Evolutionary conservation across 2,888 invertebrate genomes (phyloP).

Genomic region (Diogma glabrata): DNA sequence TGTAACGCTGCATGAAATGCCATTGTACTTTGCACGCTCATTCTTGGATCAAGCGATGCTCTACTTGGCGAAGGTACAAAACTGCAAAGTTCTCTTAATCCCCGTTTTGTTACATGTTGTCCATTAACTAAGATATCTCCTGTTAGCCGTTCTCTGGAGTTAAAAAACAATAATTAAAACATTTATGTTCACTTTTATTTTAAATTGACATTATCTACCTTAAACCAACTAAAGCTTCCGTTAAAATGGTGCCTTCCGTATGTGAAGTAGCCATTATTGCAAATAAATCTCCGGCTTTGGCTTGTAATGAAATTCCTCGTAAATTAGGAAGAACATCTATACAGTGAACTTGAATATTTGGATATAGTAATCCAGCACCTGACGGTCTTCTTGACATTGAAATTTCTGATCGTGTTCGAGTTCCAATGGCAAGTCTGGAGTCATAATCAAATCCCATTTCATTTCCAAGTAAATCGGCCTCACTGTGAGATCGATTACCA

Average conservation of each 20-base stretch:
- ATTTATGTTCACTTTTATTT: too few relatives aligned
- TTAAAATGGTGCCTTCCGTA: constrained; percentile 72
- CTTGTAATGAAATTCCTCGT: constrained; percentile 64
- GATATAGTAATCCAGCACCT: constrained; percentile 33
- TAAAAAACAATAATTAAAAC: too few relatives aligned
- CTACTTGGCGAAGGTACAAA: constrained; percentile 33
- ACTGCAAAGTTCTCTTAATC: constrained; percentile 59
- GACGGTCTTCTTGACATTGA: constrained; percentile 30
- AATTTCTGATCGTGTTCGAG: constrained; percentile 16
- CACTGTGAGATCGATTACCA: constrained; percentile 63
- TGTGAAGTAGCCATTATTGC: constrained; percentile 85
- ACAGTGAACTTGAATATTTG: constrained; percentile 40
- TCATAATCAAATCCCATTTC: constrained; percentile 37
- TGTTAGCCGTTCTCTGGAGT: constrained; percentile 41
- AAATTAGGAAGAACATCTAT: constrained; percentile 76
- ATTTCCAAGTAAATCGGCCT: constrained; percentile 67
- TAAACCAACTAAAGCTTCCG: constrained; percentile 73
- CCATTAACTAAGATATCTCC: constrained; percentile 84
- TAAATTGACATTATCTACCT: constrained; percentile 18
- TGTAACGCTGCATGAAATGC: constrained; percentile 67
- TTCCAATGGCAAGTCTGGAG: constrained; percentile 24
- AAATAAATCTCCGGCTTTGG: constrained; percentile 80
- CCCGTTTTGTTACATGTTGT: constrained; percentile 59
- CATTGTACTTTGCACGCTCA: constrained; percentile 84
- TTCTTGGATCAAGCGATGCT: constrained; percentile 46